Conservation (phyloP, 2,797 vertebrate genomes). For the Propithecus deckenii region DNA sequence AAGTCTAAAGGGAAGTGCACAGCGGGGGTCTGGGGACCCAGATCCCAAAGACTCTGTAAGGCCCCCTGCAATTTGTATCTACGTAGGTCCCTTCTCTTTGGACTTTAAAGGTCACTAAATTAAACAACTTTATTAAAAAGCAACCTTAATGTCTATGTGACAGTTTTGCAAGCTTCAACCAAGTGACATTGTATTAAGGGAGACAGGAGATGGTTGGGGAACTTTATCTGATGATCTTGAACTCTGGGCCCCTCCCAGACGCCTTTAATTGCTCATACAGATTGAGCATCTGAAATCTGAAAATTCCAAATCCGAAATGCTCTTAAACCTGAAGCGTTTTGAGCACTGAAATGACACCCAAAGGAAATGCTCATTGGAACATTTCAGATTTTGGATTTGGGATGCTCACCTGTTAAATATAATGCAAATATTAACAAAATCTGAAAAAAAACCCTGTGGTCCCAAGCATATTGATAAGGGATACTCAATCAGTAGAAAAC, state of each 20-base stretch:
- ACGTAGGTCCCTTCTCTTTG: neutral
- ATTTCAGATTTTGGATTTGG: neutral
- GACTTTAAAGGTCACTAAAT: neutral
- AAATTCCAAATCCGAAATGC: neutral
- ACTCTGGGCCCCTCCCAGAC: accelerated
- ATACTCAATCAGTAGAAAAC: neutral
- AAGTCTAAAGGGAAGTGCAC: too few species aligned
- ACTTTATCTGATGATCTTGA: neutral
- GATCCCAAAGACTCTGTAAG: neutral
- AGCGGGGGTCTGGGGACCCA: accelerated
- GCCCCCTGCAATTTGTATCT: neutral
- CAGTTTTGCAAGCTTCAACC: neutral
- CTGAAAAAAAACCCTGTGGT: neutral
- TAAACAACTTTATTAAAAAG: neutral
- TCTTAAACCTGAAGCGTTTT: neutral
- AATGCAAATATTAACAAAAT: neutral
- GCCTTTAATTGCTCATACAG: neutral
- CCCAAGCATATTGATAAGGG: neutral
- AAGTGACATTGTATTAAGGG: neutral
- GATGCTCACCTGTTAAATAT: neutral
- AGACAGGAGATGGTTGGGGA: neutral
- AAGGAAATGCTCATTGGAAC: neutral
- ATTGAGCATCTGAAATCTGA: neutral
- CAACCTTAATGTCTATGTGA: neutral
- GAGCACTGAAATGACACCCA: neutral